A percentile compares a stretch with the other conserved stretches of the same genome.
phyloP scores from a whole-genome alignment of 2,888 invertebrate species.

The Macaria notata region DNA sequence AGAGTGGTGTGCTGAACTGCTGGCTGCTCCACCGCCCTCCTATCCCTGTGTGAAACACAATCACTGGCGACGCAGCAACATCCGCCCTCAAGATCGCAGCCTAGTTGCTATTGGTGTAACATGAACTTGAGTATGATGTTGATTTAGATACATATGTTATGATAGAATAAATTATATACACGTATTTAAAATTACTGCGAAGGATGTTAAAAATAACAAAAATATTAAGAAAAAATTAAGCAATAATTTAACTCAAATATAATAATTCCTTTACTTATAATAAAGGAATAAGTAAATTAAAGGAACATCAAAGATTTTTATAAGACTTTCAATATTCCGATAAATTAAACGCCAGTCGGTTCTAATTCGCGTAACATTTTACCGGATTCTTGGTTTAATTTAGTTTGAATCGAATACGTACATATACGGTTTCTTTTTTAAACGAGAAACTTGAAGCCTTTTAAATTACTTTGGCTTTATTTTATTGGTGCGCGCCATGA shows the following conservation, averaged over 20 bases:
- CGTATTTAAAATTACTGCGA: no score
- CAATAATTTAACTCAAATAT: no score
- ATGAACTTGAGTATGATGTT: conserved; percentile 30
- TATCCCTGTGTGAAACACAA: conserved; percentile 82
- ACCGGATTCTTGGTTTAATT: conserved; percentile 43
- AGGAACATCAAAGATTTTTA: no score
- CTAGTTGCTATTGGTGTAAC: conserved; percentile 36
- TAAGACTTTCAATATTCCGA: no score
- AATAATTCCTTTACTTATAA: no score
- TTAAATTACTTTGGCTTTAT: conserved; percentile 1
- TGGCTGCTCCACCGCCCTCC: conserved; percentile 70
- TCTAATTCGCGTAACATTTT: conserved; percentile 29
- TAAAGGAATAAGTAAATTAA: no score
- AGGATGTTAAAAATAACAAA: no score
- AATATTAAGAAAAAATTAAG: no score
- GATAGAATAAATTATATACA: no score
- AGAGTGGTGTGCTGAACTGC: conserved; percentile 75
- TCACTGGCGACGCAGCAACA: conserved; percentile 67
- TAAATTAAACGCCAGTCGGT: conserved; percentile 4
- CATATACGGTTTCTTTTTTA: conserved; percentile 40
- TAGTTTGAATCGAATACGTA: conserved; percentile 37
- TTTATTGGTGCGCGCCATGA: background rate
- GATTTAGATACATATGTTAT: background rate
- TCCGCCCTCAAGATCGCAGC: conserved; percentile 48
- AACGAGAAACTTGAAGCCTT: conserved; percentile 36